phyloP scores from a whole-genome alignment of 2,888 invertebrate species.

The Amphipoea lucens region DNA sequence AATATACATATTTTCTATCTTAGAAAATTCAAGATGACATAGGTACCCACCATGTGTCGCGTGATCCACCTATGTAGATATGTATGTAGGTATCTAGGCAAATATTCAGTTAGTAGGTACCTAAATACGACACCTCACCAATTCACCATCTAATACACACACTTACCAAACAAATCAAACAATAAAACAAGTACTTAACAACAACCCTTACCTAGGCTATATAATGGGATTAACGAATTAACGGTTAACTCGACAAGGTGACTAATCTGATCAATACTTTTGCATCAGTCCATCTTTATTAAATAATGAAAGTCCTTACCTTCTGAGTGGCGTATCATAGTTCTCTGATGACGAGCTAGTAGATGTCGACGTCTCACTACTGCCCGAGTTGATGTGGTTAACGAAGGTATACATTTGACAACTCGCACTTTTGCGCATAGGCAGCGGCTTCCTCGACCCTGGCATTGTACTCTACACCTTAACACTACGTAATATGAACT shows the following conservation, averaged over 20 bases:
- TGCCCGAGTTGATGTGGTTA: slow-evolving; percentile 75
- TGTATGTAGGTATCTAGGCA: neutral
- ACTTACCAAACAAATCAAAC: neutral
- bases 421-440: slow-evolving; percentile 77
- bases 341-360: slow-evolving; percentile 80
- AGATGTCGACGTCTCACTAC: slow-evolving; percentile 81
- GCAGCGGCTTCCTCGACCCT: slow-evolving; percentile 60
- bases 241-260: neutral
- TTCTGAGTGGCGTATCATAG: slow-evolving; percentile 81
- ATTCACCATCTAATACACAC: neutral
- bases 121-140: neutral
- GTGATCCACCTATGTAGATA: neutral
- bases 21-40: neutral
- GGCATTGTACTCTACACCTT: slow-evolving; percentile 57
- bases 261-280: neutral
- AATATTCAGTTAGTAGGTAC: neutral
- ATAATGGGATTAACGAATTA: neutral
- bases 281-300: neutral
- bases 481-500: slow-evolving; percentile 48
- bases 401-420: slow-evolving; percentile 77
- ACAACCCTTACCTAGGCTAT: neutral
- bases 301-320: slow-evolving; percentile 70
- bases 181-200: neutral
- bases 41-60: neutral
- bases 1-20: neutral